Evolutionary conservation across 2,113 vertebrate species (phyloP).

Genomic region (Myocastor coypus): DNA sequence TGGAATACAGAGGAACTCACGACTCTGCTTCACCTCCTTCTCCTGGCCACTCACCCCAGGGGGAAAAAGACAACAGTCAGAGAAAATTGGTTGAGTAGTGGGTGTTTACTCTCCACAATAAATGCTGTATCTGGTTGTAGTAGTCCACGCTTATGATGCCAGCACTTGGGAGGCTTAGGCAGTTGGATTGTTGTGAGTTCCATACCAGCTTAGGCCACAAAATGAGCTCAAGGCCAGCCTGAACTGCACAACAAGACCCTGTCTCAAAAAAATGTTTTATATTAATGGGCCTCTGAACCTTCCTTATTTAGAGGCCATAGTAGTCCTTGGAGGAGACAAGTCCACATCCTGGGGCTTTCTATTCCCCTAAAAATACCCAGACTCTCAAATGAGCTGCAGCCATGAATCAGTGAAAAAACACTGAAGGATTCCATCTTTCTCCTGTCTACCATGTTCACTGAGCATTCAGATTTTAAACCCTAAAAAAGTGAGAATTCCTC

Average conservation of each 20-base stretch:
- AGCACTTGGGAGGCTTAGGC: background rate
- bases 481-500: background rate
- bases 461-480: background rate
- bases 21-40: conserved; percentile 56
- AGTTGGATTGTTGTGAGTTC: too few relatives aligned
- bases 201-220: too few relatives aligned
- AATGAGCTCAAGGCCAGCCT: too few relatives aligned
- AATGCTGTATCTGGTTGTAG: background rate
- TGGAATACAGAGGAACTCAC: background rate
- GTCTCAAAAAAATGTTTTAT: too few relatives aligned
- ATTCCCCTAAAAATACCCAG: background rate
- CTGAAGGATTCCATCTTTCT: background rate
- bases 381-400: conserved; percentile 70
- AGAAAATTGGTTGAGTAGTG: background rate
- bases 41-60: conserved; percentile 65
- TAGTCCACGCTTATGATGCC: too few relatives aligned
- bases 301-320: too few relatives aligned
- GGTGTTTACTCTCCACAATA: background rate
- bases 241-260: too few relatives aligned
- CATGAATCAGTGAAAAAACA: background rate
- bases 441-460: background rate
- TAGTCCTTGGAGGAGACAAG: too few relatives aligned
- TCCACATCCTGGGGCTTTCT: too few relatives aligned
- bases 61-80: background rate
- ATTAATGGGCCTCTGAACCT: too few relatives aligned